These are phyloP conservation scores for Microctenopoma lineatum DNA, from an alignment of 2,797 vertebrate species.

Conservation along the genomic window DNA sequence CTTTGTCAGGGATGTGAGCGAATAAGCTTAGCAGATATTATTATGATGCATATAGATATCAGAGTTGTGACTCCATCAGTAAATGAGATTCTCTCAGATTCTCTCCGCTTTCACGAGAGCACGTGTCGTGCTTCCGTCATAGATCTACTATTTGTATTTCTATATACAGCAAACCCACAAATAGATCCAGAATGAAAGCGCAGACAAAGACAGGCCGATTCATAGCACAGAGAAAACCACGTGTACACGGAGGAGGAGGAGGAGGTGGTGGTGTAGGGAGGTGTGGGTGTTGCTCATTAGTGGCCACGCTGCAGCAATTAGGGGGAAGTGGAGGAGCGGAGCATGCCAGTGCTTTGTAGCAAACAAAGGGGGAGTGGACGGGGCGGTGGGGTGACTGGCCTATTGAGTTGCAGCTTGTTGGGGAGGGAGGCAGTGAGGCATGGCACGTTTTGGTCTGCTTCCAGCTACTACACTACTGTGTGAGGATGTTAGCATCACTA, in stretches of 20 bases:
- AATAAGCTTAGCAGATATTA: too few species aligned
- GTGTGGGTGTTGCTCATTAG: slow-evolving; percentile 86
- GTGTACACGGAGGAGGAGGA: neutral
- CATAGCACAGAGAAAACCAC: neutral
- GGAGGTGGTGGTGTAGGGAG: slow-evolving; percentile 7
- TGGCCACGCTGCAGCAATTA: slow-evolving; percentile 92
- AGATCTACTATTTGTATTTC: neutral
- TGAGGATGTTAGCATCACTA: slow-evolving; percentile 47
- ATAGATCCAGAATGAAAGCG: neutral
- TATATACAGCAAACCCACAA: neutral
- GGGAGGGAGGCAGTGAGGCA: slow-evolving; percentile 65
- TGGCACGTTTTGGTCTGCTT: slow-evolving; percentile 86
- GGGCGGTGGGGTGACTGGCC: slow-evolving; percentile 49
- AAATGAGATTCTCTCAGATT: too few species aligned
- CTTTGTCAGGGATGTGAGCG: too few species aligned
- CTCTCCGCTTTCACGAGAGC: too few species aligned
- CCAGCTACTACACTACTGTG: slow-evolving; percentile 64
- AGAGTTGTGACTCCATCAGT: too few species aligned
- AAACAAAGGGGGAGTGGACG: slow-evolving; percentile 79
- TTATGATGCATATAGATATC: too few species aligned
- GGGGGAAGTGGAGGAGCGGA: slow-evolving; percentile 73
- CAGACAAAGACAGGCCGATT: slow-evolving; percentile 22
- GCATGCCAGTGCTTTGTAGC: slow-evolving; percentile 88
- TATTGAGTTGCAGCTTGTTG: slow-evolving; percentile 50
- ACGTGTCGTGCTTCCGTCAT: too few species aligned